Evolutionary conservation across 2,797 vertebrate genomes (phyloP).

Genomic region (Danionella dracula): DNA sequence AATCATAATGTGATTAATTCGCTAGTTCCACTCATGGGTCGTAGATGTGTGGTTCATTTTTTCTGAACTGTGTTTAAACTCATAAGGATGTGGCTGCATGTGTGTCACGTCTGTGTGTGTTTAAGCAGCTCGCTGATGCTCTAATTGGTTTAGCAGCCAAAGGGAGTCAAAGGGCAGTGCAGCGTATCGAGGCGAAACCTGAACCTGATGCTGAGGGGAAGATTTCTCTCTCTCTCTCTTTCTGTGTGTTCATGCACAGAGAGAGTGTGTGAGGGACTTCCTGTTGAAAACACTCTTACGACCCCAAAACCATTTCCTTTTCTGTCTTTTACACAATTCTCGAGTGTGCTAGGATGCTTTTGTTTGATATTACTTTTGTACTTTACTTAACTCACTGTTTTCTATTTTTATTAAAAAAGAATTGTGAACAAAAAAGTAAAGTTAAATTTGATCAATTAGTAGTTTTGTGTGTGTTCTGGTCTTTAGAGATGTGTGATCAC

Average conservation of each 20-base stretch:
- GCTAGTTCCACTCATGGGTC: neutral
- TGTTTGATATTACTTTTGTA: too few species aligned
- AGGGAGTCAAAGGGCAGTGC: conserved; percentile 67
- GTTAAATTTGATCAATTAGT: too few species aligned
- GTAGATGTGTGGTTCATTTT: conserved; percentile 36
- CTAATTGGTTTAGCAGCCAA: conserved; percentile 78
- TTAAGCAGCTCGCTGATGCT: conserved; percentile 67
- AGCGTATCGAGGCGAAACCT: conserved; percentile 71
- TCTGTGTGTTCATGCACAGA: conserved; percentile 38
- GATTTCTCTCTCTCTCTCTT: conserved; percentile 34
- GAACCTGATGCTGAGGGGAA: conserved; percentile 72
- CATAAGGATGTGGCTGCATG: conserved; percentile 9
- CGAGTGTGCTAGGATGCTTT: too few species aligned
- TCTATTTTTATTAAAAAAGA: too few species aligned
- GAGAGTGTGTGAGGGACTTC: conserved; percentile 64
- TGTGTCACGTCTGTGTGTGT: conserved; percentile 53
- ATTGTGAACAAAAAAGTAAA: too few species aligned
- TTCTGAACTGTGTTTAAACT: conserved; percentile 41
- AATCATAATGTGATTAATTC: conserved; percentile 62
- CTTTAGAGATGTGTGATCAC: neutral
- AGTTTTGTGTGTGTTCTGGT: too few species aligned
- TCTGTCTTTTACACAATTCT: neutral
- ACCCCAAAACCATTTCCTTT: neutral
- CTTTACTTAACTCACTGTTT: too few species aligned
- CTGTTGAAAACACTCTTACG: conserved; percentile 36